Evolutionary conservation across 1,140 invertebrate genomes (phyloP).

Genomic region (Samia ricini): DNA sequence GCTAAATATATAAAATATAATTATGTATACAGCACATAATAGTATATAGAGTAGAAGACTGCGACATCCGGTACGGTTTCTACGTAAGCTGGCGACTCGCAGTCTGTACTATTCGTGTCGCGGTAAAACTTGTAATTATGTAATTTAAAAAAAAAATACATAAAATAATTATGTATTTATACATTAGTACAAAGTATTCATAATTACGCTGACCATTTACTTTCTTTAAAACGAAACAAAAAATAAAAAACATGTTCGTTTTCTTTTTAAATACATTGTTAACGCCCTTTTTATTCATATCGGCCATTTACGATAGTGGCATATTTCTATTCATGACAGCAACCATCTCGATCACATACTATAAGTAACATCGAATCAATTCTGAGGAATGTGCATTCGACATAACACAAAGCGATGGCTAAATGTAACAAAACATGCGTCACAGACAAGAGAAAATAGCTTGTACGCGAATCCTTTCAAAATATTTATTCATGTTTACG

Average conservation of each 20-base stretch:
- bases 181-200: too few relatives aligned
- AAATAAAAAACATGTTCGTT: too few relatives aligned
- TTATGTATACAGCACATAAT: neutral
- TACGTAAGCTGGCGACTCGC: neutral
- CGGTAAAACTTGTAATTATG: neutral
- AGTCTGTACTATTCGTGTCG: neutral
- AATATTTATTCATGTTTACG: too few relatives aligned
- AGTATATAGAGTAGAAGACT: neutral
- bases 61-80: neutral
- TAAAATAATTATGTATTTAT: too few relatives aligned
- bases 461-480: neutral
- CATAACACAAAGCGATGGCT: neutral
- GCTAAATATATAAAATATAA: neutral
- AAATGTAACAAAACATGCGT: neutral
- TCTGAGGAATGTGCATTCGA: neutral
- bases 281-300: too few relatives aligned
- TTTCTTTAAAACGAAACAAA: too few relatives aligned
- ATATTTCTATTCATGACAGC: neutral
- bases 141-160: neutral
- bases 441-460: neutral
- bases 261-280: too few relatives aligned
- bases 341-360: constrained; percentile 1
- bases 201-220: too few relatives aligned
- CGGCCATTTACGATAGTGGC: neutral
- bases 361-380: neutral